These are phyloP conservation scores for Dasysyrphus tricinctus DNA, from an alignment of 2,888 invertebrate species.

Conservation along the genomic window DNA sequence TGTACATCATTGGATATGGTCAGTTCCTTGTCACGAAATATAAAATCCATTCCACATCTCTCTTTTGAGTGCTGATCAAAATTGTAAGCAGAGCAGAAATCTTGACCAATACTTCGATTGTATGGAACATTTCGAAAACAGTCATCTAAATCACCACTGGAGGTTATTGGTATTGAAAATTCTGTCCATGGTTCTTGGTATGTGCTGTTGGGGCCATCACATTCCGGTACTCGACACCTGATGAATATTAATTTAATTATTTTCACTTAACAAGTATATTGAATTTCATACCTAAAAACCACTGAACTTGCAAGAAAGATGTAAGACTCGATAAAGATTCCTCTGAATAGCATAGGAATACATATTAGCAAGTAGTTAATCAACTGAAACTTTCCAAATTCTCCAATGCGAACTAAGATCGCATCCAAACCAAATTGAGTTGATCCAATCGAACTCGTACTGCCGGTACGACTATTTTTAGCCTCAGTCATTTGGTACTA, in stretches of 20 bases:
- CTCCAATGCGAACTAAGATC: conserved; percentile 84
- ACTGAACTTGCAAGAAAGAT: conserved; percentile 89
- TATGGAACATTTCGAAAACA: conserved; percentile 83
- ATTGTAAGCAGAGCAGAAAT: conserved; percentile 82
- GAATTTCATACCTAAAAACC: conserved; percentile 85
- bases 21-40: conserved; percentile 85
- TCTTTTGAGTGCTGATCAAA: conserved; percentile 82
- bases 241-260: conserved; percentile 63
- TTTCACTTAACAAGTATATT: not conserved
- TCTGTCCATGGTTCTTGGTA: conserved; percentile 84
- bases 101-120: conserved; percentile 62
- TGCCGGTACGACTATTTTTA: conserved; percentile 6
- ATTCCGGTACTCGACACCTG: conserved; percentile 83
- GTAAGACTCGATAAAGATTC: conserved; percentile 86
- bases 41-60: conserved; percentile 84
- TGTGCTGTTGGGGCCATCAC: conserved; percentile 78
- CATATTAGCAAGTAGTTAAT: conserved; percentile 86
- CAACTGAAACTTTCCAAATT: conserved; percentile 87
- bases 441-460: conserved; percentile 25
- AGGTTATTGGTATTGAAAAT: conserved; percentile 81
- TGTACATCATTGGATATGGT: conserved; percentile 88
- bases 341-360: conserved; percentile 87
- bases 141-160: conserved; percentile 82
- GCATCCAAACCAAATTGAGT: conserved; percentile 76
- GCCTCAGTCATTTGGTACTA: conserved; percentile 1